Evolutionary conservation across 1,140 invertebrate genomes (phyloP), one percentile per base, ranked within the genome.

Genomic region (Cyphomyrmex costatus): DNA sequence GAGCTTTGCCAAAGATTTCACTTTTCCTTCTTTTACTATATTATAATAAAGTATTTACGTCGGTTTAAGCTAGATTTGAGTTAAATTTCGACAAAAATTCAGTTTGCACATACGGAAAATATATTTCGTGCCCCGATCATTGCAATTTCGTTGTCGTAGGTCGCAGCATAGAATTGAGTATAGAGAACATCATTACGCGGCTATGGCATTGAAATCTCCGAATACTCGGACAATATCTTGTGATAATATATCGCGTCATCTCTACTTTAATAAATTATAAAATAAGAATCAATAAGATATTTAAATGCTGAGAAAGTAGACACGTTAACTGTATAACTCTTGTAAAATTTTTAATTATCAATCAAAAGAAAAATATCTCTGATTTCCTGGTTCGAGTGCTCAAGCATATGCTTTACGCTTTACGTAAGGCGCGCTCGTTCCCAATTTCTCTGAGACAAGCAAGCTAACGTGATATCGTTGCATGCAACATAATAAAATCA

Each of bases 401-500:
- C 46, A 27, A 42, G 30, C 21, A 14, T 66, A 65, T 51, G 24
- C n/a, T 68, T n/a, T n/a, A n/a, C 30, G 27, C 30, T 68, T 68
- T 80, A 80, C 77, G 46, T 80, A 80, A 80, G 63, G 24, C n/a
- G 24, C n/a, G 24, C 19, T 30, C 27, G 77, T 80, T 68, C 61
- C 21, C 77, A 80, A 80, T 80, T 80, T 80, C 77, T 80, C 60
- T 42, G 24, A 63, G 60, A 78, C 76, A 42, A 65, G 27, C 42
- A 6, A 78, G 27, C 27, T 60, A 16, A 63, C 3, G 16, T 8
- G 36, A 3, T 7, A 79, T 36, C 58, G 49, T 68, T 30, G 77
- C 46, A 21, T 70, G 63, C 60, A 19, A 49, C 36, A 56, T 51
- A 78, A 7, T 78, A 78, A 78, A 78, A 6, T 49, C 19, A 12